Evolutionary conservation across 1,140 invertebrate species (phyloP).

Genomic region (Choristoneura fumiferana): DNA sequence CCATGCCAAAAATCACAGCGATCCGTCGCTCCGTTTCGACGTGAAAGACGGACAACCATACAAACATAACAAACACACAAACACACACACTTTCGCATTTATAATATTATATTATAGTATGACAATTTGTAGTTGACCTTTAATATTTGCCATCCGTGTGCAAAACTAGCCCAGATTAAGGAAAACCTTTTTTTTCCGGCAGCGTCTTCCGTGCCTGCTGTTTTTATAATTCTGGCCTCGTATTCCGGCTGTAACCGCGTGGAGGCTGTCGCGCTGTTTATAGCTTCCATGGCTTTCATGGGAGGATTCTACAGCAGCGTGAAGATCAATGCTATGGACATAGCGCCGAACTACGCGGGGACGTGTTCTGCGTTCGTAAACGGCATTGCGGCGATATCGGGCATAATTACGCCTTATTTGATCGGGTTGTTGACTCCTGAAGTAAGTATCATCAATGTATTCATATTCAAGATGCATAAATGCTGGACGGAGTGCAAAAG

Average conservation of each 20-base stretch:
- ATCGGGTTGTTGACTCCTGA: constrained; percentile 86
- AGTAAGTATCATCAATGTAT: constrained; percentile 69
- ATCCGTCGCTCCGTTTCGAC: no score
- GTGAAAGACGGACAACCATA: no score
- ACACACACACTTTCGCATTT: no score
- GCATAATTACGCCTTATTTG: constrained; percentile 86
- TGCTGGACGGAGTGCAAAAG: no score
- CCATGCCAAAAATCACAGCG: no score
- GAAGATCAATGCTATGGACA: constrained; percentile 90
- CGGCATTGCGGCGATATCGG: constrained; percentile 88
- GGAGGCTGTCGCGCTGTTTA: constrained; percentile 82
- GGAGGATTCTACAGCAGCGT: constrained; percentile 87
- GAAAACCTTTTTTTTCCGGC: constrained; percentile 54
- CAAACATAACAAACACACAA: no score
- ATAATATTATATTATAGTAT: no score
- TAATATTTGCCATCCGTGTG: neutral
- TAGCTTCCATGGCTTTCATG: constrained; percentile 87
- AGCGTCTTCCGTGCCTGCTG: constrained; percentile 85
- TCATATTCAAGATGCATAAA: no score
- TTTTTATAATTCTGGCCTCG: constrained; percentile 89
- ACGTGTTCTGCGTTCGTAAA: constrained; percentile 91
- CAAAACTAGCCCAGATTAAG: neutral
- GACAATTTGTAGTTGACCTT: neutral
- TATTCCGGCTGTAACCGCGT: constrained; percentile 87
- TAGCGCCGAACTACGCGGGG: constrained; percentile 91